Evolutionary conservation across 2,888 invertebrate species (phyloP).

Genomic region (Eupelmus urozonus): DNA sequence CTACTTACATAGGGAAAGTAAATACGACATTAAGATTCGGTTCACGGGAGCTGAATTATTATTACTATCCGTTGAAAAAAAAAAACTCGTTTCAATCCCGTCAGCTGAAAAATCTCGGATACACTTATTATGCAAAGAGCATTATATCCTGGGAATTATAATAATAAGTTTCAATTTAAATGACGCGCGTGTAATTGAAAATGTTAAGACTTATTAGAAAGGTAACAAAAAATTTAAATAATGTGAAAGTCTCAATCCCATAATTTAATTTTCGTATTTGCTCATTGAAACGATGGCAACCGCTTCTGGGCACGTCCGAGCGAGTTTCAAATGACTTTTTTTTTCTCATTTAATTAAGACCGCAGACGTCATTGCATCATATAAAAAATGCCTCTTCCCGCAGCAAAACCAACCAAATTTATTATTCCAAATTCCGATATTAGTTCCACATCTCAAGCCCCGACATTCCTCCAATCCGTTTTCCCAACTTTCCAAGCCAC

Average conservation of each 20-base stretch:
- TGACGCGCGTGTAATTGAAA: not conserved
- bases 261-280: not conserved
- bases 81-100: not conserved
- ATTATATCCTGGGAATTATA: not conserved
- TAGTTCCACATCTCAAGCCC: not conserved
- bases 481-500: not conserved
- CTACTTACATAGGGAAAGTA: too few relatives aligned
- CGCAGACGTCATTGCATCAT: too few relatives aligned
- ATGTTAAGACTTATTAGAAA: not conserved
- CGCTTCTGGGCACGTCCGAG: too few relatives aligned
- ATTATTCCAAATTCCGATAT: not conserved
- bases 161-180: not conserved
- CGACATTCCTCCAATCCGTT: too few relatives aligned
- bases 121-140: not conserved
- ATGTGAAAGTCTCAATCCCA: conserved; percentile 19
- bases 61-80: not conserved
- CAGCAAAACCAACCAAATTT: too few relatives aligned
- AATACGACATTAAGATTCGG: not conserved
- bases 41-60: not conserved
- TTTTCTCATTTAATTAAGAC: too few relatives aligned
- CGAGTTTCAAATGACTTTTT: too few relatives aligned
- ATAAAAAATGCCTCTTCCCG: too few relatives aligned
- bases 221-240: not conserved
- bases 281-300: not conserved
- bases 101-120: not conserved